Conservation (phyloP, 2,113 vertebrate species). For the Calyptommatus sinebrachiatus region DNA sequence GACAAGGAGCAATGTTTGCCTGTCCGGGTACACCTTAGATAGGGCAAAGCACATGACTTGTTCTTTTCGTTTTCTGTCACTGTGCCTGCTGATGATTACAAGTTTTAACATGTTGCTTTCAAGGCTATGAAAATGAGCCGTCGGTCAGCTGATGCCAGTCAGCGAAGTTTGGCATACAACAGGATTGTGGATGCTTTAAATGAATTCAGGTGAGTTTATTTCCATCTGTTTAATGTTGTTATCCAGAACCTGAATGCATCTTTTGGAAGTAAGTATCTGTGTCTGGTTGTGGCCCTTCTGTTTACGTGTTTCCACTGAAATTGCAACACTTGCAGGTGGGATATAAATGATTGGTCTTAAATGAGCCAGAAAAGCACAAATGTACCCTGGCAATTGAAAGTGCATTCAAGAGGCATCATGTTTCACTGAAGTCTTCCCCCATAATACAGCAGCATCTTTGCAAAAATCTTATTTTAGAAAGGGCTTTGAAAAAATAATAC, state of each 20-base stretch:
- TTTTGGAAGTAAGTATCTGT: conserved; percentile 10
- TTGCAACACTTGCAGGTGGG: no score
- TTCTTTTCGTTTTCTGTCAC: conserved; percentile 55
- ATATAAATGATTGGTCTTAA: not conserved
- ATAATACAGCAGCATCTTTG: not conserved
- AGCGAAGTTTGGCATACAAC: conserved; percentile 90
- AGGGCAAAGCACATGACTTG: conserved; percentile 55
- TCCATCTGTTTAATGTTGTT: not conserved
- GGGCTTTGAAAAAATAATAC: not conserved
- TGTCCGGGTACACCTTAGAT: conserved; percentile 44
- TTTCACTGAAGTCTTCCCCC: not conserved
- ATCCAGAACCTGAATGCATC: not conserved
- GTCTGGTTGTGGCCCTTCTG: conserved; percentile 18
- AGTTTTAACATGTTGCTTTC: conserved; percentile 69
- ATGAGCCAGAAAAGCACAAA: not conserved
- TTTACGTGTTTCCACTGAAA: not conserved
- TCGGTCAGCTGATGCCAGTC: conserved; percentile 90
- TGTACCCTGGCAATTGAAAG: not conserved
- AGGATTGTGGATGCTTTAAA: conserved; percentile 96
- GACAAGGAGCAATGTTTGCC: conserved; percentile 33
- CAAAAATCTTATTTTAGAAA: not conserved
- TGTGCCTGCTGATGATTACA: conserved; percentile 50
- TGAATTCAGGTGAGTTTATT: conserved; percentile 87
- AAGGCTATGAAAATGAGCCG: conserved; percentile 99
- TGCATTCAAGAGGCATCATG: not conserved